phyloP scores from a whole-genome alignment of 1,140 invertebrate species.

The Phthorimaea operculella region DNA sequence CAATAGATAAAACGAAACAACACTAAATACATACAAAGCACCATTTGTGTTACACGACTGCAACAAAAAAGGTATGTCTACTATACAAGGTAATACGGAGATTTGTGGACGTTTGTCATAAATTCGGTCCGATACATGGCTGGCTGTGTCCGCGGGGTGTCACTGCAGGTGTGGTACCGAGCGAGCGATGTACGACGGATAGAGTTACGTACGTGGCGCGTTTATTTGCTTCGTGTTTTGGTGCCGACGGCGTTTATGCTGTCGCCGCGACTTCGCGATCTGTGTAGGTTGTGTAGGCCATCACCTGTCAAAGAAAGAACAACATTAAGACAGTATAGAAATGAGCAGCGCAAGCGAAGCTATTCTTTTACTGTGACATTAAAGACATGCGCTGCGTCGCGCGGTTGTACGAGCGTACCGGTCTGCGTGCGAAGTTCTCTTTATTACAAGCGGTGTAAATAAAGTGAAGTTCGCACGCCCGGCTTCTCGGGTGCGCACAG shows the following conservation, averaged over 20 bases:
- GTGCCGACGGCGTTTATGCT: conserved; percentile 73
- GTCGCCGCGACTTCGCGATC: conserved; percentile 76
- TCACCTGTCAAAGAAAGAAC: conserved; percentile 49
- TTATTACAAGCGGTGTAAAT: too few species aligned
- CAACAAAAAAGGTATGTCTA: conserved; percentile 30
- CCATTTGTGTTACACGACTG: conserved; percentile 49
- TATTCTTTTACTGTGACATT: too few species aligned
- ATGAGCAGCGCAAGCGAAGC: too few species aligned
- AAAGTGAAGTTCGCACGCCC: too few species aligned
- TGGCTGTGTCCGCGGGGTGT: conserved; percentile 10
- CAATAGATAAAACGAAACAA: conserved; percentile 18
- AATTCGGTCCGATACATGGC: conserved; percentile 33
- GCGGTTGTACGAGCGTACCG: too few species aligned
- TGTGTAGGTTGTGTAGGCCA: conserved; percentile 67
- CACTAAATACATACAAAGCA: conserved; percentile 44
- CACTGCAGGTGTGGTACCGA: neutral
- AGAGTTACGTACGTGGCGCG: neutral
- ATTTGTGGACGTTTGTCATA: conserved; percentile 34
- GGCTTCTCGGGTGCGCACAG: neutral
- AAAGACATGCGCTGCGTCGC: too few species aligned
- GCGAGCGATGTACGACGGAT: conserved; percentile 14
- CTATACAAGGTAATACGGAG: conserved; percentile 4
- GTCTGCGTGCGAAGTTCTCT: too few species aligned
- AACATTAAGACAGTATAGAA: neutral
- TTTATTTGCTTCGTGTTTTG: conserved; percentile 58